Base-by-base conservation (phyloP, 2,888 invertebrate genomes). In the Drosophila mercatorum region DNA sequence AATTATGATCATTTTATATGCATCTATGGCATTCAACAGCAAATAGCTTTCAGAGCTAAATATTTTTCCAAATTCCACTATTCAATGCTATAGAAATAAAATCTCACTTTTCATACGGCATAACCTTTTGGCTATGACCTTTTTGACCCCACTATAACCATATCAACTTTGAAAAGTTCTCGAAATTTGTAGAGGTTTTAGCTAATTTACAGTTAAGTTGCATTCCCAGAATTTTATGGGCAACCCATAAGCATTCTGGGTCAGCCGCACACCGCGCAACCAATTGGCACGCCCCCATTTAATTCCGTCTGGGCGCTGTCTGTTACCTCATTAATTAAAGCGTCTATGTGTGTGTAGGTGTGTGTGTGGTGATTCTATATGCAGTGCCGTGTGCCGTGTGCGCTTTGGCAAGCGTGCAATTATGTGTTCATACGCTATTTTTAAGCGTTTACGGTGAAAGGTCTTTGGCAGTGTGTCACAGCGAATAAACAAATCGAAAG, bases 271-370 rank as follows among this genome's bases (percentile, higher is more conserved):
- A 34, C 28, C 46, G 36, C 31, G 17, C 60, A 11, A n/a, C 26
- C 62, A 68, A 63, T n/a, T 69, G 76, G 63, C 70, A 72, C 77
- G 61, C 78, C 78, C 76, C 78, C 57, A 63, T 68, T 72, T 63
- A 28, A 38, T 17, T 51, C 46, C 38, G 76, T 71, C 72, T 79
- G 72, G 60, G 40, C 61, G 64, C 82, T 81, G 79, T 80, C 81
- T 74, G 68, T 78, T 79, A 73, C 71, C 76, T 76, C 81, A 76
- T 81, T 81, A 81, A 72, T 81, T 72, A 75, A 73, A 65, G 31
- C 60, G 34, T 53, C 31, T 31, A 0, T 47, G 14, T 22, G 28
- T 46, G 40, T 49, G 44, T 46, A 17, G 17, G 17, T 41, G 47
- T n/a, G 31, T 44, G 44, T 11, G 22, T 17, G 0, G 34, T 34